A percentile compares a stretch with the other conserved stretches of the same genome.
Conservation (phyloP, 2,113 vertebrate genomes). For the Nothocercus nigrocapillus region DNA sequence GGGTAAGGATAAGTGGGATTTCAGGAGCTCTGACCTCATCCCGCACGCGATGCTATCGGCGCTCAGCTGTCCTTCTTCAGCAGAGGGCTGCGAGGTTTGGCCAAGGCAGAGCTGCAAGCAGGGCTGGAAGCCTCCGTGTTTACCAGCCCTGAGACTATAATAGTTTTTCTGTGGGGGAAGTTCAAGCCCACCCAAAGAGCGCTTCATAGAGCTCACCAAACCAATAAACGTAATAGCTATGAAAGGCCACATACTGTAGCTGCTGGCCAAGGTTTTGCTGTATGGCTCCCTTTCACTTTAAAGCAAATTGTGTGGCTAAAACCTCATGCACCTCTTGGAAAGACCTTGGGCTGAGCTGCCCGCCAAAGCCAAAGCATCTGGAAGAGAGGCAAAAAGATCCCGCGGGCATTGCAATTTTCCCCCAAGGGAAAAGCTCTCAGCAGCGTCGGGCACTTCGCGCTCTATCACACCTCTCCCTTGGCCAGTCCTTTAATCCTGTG, state of each 20-base stretch:
- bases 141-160: constrained; percentile 12
- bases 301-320: constrained; percentile 8
- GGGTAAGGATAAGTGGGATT: constrained; percentile 70
- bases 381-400: neutral
- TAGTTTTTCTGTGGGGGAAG: constrained; percentile 20
- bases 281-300: neutral
- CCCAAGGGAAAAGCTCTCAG: neutral
- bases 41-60: neutral
- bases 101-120: neutral
- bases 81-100: neutral
- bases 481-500: accelerated
- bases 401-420: neutral
- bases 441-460: neutral
- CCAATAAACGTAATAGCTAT: neutral
- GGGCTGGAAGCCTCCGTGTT: constrained; percentile 17
- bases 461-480: accelerated
- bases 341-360: neutral
- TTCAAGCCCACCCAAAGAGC: constrained; percentile 66
- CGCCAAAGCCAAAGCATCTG: neutral
- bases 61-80: neutral
- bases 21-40: constrained; percentile 65
- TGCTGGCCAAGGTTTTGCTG: neutral
- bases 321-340: constrained; percentile 22
- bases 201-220: neutral
- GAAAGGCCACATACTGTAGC: neutral